Evolutionary conservation across 2,888 invertebrate species (phyloP).

Genomic region (Eupelmus urozonus): DNA sequence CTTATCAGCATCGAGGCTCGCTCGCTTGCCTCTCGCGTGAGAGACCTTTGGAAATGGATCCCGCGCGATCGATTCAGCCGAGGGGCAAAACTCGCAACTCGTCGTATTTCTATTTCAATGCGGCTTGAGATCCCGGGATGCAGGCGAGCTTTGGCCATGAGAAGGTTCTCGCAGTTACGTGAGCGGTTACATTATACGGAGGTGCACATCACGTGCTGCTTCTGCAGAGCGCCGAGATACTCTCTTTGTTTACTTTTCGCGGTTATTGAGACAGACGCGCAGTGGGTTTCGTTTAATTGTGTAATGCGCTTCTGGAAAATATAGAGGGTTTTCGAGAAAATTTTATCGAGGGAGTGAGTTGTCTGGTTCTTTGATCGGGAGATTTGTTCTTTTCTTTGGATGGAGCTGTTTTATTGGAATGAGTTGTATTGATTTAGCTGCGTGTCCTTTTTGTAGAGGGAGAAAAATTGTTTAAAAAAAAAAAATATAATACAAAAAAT

Average conservation of each 20-base stretch:
- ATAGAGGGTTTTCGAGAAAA: background rate
- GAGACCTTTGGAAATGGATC: constrained; percentile 24
- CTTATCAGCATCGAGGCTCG: no score
- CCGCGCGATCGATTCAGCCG: constrained; percentile 37
- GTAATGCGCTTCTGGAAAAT: background rate
- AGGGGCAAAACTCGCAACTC: constrained; percentile 5
- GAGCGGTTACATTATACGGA: constrained; percentile 44
- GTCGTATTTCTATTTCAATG: constrained; percentile 13
- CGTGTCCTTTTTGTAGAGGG: no score
- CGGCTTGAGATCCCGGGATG: background rate
- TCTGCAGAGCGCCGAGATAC: constrained; percentile 8
- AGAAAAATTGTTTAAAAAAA: no score
- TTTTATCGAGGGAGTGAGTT: background rate
- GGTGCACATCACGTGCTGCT: no score
- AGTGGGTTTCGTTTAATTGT: constrained; percentile 26
- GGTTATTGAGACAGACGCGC: constrained; percentile 29
- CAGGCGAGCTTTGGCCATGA: constrained; percentile 53
- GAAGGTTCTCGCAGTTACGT: constrained; percentile 47
- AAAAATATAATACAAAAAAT: background rate
- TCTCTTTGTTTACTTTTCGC: constrained; percentile 49
- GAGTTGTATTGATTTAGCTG: no score
- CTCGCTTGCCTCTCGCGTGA: no score
- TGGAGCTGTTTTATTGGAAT: no score
- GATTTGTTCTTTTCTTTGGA: no score
- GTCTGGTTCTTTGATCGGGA: background rate